Percentiles rank a stretch among this genome's conserved stretches.
These are phyloP conservation scores for Zoanthus solanderi DNA, from an alignment of 92 coral and sea anemone species.

Conservation along the genomic window DNA sequence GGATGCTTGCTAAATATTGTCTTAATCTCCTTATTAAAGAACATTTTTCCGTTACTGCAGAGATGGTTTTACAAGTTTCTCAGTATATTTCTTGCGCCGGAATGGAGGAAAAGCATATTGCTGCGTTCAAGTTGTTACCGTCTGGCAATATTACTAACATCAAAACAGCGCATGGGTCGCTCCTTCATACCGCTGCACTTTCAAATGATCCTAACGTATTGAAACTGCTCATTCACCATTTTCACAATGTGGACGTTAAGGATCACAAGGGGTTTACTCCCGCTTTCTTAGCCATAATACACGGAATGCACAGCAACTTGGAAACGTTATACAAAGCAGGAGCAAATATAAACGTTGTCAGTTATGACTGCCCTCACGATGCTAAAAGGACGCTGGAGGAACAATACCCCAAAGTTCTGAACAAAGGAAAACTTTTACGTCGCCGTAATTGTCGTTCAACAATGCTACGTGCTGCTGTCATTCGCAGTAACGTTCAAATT, in stretches of 20 bases:
- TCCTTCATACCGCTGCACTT: conserved; percentile 14
- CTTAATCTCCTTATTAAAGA: neutral
- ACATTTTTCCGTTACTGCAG: neutral
- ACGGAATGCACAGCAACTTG: conserved; percentile 34
- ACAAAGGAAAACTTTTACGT: conserved; percentile 44
- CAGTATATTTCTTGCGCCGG: conserved; percentile 34
- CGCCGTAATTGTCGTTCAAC: conserved; percentile 42
- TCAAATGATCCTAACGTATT: neutral
- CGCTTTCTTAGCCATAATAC: conserved; percentile 49
- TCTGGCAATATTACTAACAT: neutral
- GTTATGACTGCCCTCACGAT: neutral
- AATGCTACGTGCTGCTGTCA: conserved; percentile 52
- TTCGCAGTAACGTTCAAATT: conserved; percentile 40
- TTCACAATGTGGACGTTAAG: conserved; percentile 32
- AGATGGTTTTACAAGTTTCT: neutral
- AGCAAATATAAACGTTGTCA: conserved; percentile 51
- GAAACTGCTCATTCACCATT: conserved; percentile 50
- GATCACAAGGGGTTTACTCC: conserved; percentile 51
- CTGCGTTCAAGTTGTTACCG: neutral
- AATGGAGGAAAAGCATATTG: neutral
- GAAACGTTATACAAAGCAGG: conserved; percentile 45
- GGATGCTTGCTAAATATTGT: neutral
- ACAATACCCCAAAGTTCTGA: neutral
- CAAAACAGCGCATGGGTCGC: neutral
- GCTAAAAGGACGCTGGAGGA: conserved; percentile 2